These are phyloP conservation scores for Papilio machaon DNA, from an alignment of 1,140 invertebrate genomes.

Conservation along the genomic window DNA sequence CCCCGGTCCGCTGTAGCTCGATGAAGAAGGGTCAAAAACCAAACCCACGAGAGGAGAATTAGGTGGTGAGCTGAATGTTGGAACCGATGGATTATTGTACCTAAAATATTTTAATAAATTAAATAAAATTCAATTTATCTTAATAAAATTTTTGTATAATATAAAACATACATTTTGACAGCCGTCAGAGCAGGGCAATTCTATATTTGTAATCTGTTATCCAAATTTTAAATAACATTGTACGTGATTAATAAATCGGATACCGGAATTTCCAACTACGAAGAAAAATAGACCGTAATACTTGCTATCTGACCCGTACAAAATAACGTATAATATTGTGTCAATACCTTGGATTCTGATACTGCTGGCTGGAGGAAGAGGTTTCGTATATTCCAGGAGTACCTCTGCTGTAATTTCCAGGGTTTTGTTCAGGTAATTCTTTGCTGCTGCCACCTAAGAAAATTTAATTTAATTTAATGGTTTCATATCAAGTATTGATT, in stretches of 20 bases:
- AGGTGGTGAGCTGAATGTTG: constrained; percentile 75
- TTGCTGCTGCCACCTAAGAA: constrained; percentile 61
- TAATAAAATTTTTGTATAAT: not conserved
- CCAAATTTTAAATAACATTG: too few species aligned
- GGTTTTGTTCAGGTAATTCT: constrained; percentile 63
- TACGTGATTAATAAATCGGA: not conserved
- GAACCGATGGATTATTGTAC: constrained; percentile 65
- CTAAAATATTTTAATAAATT: constrained; percentile 55
- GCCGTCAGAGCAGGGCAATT: not conserved
- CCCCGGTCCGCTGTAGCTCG: constrained; percentile 63
- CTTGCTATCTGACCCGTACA: too few species aligned
- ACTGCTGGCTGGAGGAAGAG: constrained; percentile 61
- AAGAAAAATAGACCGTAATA: too few species aligned
- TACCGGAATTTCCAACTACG: too few species aligned
- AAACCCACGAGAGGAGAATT: constrained; percentile 73
- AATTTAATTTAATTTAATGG: not conserved
- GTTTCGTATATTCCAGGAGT: constrained; percentile 65
- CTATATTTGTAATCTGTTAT: too few species aligned
- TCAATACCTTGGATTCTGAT: constrained; percentile 63
- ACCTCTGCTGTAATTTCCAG: constrained; percentile 64
- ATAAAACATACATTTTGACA: not conserved
- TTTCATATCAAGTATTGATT: not conserved
- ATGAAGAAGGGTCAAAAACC: constrained; percentile 69
- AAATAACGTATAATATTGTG: not conserved
- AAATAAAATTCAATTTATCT: constrained; percentile 14